Evolutionary conservation across 2,113 vertebrate species (phyloP).

Genomic region (Gyps fulvus): DNA sequence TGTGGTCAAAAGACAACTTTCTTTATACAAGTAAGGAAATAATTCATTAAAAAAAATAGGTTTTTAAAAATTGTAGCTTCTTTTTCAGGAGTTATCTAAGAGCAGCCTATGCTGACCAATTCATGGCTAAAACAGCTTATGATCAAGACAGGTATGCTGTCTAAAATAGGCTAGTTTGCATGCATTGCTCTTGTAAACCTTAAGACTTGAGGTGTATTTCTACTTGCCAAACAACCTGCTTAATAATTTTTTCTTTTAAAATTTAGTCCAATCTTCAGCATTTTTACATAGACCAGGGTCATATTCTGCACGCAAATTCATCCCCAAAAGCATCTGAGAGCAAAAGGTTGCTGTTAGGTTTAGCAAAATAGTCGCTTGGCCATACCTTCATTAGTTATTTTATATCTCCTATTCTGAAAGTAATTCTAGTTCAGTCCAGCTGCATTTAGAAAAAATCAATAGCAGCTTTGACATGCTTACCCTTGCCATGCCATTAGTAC

Average conservation of each 20-base stretch:
- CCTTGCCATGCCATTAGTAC: not conserved
- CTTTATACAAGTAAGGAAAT: not conserved
- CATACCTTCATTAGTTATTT: not conserved
- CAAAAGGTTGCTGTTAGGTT: not conserved
- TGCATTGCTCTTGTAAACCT: not conserved
- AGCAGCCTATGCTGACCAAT: not conserved
- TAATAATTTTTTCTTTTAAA: not conserved
- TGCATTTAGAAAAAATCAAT: slow-evolving; percentile 16
- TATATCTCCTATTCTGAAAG: not conserved
- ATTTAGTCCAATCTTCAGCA: not conserved
- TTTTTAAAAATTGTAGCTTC: not conserved
- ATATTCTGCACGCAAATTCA: not conserved
- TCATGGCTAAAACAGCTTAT: not conserved
- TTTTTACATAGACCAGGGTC: not conserved
- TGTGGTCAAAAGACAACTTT: not conserved
- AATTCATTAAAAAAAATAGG: not conserved
- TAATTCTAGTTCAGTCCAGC: not conserved
- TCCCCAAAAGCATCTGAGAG: not conserved
- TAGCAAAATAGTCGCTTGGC: not conserved
- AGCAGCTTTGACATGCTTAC: not conserved
- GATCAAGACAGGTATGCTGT: not conserved
- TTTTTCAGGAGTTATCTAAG: not conserved
- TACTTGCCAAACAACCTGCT: not conserved
- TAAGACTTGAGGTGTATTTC: not conserved
- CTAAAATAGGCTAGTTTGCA: not conserved